These are phyloP conservation scores for Cistogaster globosa DNA, from an alignment of 2,888 invertebrate genomes.

Conservation along the genomic window DNA sequence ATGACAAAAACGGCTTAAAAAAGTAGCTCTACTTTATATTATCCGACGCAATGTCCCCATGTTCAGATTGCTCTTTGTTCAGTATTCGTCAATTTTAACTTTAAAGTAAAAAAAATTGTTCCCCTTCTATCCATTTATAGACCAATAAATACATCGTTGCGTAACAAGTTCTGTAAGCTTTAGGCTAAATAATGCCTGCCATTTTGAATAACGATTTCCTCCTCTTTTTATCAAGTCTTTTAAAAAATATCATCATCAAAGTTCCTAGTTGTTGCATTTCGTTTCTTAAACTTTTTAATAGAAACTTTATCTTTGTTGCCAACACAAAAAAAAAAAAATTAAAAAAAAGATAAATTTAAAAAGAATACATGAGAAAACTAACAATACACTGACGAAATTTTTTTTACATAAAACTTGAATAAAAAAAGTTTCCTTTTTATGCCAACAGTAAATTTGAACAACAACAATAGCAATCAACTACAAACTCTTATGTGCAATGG, in stretches of 20 bases:
- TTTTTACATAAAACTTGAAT: slow-evolving; percentile 38
- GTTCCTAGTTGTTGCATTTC: slow-evolving; percentile 36
- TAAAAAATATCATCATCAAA: not conserved
- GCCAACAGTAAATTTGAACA: slow-evolving; percentile 50
- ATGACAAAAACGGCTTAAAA: too few species aligned
- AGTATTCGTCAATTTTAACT: too few species aligned
- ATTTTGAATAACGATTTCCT: slow-evolving; percentile 13
- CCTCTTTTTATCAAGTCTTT: not conserved
- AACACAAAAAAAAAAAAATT: slow-evolving; percentile 9
- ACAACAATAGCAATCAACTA: not conserved
- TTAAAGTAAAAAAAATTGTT: too few species aligned
- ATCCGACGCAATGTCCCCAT: too few species aligned
- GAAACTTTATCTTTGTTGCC: slow-evolving; percentile 52
- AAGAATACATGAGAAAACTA: slow-evolving; percentile 21
- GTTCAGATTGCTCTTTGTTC: too few species aligned
- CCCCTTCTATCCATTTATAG: too few species aligned
- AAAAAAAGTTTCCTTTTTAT: slow-evolving; percentile 35
- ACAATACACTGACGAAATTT: slow-evolving; percentile 50
- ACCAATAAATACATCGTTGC: not conserved
- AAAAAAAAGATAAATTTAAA: not conserved
- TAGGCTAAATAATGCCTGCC: slow-evolving; percentile 31
- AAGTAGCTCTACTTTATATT: too few species aligned
- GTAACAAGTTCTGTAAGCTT: not conserved
- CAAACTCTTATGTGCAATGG: slow-evolving; percentile 34
- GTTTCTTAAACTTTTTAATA: slow-evolving; percentile 44